Evolutionary conservation across 2,113 vertebrate genomes (phyloP).

Genomic region (Melanocharis versteri): DNA sequence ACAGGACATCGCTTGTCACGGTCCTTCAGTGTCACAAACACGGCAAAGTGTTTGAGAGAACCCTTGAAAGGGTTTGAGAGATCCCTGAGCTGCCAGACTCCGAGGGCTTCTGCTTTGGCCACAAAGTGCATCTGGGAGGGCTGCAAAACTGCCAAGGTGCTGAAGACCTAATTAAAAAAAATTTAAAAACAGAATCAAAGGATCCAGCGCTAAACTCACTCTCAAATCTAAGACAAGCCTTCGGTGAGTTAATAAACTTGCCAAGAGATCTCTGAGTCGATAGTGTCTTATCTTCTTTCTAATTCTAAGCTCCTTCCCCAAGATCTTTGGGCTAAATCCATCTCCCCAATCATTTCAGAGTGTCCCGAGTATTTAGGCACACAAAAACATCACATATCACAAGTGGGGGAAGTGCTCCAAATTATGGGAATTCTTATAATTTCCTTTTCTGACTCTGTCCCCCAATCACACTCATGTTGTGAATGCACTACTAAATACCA

Average conservation of each 20-base stretch:
- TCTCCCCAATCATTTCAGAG: not conserved
- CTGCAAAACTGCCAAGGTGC: not conserved
- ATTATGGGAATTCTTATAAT: not conserved
- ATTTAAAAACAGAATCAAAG: not conserved
- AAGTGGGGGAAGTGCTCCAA: not conserved
- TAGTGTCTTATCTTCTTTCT: not conserved
- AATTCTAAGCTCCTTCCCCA: not conserved
- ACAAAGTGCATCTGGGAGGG: not conserved
- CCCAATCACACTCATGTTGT: not conserved
- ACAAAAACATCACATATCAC: not conserved
- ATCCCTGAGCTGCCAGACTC: not conserved
- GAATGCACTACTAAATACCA: not conserved
- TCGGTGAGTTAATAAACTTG: not conserved
- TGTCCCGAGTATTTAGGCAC: not conserved
- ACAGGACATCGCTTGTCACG: accelerated
- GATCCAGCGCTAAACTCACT: not conserved
- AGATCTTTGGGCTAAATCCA: not conserved
- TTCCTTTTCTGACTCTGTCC: not conserved
- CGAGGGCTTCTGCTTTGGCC: not conserved
- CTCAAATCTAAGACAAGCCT: not conserved
- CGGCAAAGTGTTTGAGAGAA: not conserved
- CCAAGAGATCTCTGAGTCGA: not conserved
- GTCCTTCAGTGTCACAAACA: not conserved
- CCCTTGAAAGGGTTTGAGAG: not conserved
- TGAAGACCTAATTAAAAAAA: not conserved